These are phyloP conservation scores for Pegoplata infirma DNA, from an alignment of 2,888 invertebrate species.

Conservation along the genomic window DNA sequence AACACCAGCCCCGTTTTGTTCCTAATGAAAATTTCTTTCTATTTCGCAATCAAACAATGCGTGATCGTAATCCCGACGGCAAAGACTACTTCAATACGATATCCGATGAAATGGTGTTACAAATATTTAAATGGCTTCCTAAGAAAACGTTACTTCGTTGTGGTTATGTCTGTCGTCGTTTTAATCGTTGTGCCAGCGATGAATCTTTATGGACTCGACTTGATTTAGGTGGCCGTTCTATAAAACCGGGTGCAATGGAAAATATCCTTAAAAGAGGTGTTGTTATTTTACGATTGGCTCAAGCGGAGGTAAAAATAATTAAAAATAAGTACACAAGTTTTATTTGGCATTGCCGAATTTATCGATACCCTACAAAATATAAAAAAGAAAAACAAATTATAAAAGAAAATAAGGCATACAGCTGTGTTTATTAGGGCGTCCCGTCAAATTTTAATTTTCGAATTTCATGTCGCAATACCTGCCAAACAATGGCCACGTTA, in stretches of 20 bases:
- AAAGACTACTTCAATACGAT: constrained; percentile 84
- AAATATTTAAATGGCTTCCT: constrained; percentile 90
- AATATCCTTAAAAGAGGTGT: constrained; percentile 88
- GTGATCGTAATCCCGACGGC: constrained; percentile 68
- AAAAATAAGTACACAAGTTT: too few relatives aligned
- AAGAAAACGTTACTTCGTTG: constrained; percentile 86
- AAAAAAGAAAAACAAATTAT: too few relatives aligned
- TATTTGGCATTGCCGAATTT: too few relatives aligned
- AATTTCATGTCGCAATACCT: too few relatives aligned
- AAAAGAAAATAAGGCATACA: too few relatives aligned
- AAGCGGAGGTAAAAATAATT: constrained; percentile 85
- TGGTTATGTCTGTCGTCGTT: constrained; percentile 87
- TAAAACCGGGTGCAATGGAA: constrained; percentile 85
- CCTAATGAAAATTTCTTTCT: constrained; percentile 75
- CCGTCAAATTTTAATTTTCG: too few relatives aligned
- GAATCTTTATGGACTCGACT: constrained; percentile 92
- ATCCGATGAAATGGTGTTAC: constrained; percentile 92
- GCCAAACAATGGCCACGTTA: too few relatives aligned
- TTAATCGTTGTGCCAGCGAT: constrained; percentile 88
- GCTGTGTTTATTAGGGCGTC: too few relatives aligned
- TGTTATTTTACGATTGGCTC: constrained; percentile 86
- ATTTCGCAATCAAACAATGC: constrained; percentile 72
- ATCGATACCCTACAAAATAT: too few relatives aligned
- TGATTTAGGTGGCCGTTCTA: constrained; percentile 86
- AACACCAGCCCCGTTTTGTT: constrained; percentile 52